Percentiles rank a stretch among this genome's conserved stretches.
Conservation (phyloP, 1,140 invertebrate genomes). For the Trachymyrmex cornetzi region DNA sequence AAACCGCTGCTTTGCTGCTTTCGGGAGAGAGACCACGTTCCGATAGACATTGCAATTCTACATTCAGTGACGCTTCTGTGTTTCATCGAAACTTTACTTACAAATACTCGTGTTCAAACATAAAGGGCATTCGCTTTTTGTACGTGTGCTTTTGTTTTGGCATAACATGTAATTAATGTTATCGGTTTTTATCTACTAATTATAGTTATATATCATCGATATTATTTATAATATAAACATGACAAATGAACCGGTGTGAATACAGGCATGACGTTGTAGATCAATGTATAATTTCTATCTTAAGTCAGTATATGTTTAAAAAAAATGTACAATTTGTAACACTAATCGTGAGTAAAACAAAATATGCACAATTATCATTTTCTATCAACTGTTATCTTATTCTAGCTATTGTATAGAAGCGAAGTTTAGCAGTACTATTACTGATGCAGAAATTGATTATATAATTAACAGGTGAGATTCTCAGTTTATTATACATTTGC, state of each 20-base stretch:
- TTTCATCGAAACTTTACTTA: constrained; percentile 18
- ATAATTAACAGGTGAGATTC: constrained; percentile 11
- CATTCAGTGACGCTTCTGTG: constrained; percentile 1
- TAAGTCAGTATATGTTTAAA: background rate
- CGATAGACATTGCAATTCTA: constrained; percentile 57
- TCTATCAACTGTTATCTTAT: background rate
- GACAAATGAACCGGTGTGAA: background rate
- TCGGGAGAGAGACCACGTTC: constrained; percentile 49
- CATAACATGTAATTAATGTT: background rate
- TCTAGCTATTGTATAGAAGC: background rate
- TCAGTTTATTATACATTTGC: constrained; percentile 25
- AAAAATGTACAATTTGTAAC: constrained; percentile 8
- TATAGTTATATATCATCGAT: background rate
- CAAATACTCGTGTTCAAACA: background rate
- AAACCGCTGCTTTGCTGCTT: constrained; percentile 58
- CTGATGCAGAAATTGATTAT: background rate
- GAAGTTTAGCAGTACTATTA: background rate
- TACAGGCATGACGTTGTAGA: background rate
- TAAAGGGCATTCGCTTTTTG: background rate
- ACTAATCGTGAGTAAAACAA: background rate
- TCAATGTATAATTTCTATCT: background rate
- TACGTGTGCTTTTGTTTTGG: background rate
- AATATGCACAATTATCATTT: background rate
- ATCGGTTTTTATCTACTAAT: background rate
- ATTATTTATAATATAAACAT: background rate